Evolutionary conservation across 2,797 vertebrate species (phyloP), one percentile per base, ranked within the genome.

Genomic region (Merluccius polli): DNA sequence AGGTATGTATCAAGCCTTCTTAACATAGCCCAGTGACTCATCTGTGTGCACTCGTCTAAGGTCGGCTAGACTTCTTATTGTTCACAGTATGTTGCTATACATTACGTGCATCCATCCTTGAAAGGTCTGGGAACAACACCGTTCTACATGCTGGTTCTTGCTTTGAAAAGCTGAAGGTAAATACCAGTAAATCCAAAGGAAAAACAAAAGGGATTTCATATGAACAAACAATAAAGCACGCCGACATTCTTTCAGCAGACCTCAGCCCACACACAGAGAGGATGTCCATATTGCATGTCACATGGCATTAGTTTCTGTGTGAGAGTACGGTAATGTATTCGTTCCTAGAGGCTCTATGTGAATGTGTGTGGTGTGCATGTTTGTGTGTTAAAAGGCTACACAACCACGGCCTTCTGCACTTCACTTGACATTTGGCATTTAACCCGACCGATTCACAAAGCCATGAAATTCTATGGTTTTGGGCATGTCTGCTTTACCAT

Each of bases 181-280:
- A 83, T 76, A 72, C 73, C 52, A 12, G 52, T 77, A 76, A 83
- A 78, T 80, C 75, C 71, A 11, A 69, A 21, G 67, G 15, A 63
- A 78, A 81, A 77, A 82, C 21, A 68, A 21, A 73, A 75, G 9
- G 72, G 76, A 76, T 73, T 75, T 59, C 72, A 67, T 41, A 75
- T 3, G 0, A 76, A 70, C 24, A 8, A 12, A 63, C 67, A 78
- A 84, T 84, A 80, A 86, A 84, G 80, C 85, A 88, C 24, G 29
- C 59, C 41, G 78, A 84, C 80, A 80, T 85, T 81, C 79, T 82
- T 79, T 76, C 78, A 74, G 77, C 74, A 71, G 41, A 52, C 21
- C 11, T 48, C 5, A 67, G 78, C 82, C 76, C 80, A 81, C 79
- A 80, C 81, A 81, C 76, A 79, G 10, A 80, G 8, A 33, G 5